Conservation (phyloP, 2,888 invertebrate genomes). For the Conistra vaccinii region DNA sequence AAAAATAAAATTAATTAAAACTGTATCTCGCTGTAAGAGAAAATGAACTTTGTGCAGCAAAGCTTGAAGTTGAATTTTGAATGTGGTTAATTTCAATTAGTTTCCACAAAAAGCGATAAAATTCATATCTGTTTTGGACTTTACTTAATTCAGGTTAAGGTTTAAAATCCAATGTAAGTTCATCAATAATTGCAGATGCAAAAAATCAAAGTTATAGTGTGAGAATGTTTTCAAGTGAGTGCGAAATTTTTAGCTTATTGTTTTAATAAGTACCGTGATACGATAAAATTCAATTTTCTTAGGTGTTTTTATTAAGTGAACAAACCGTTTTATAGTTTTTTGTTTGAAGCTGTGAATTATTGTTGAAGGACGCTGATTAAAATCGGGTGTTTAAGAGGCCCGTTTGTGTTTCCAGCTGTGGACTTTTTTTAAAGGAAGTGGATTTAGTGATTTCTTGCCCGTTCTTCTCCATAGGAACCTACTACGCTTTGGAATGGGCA, state of each 20-base stretch:
- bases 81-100: neutral
- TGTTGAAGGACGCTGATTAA: constrained; percentile 33
- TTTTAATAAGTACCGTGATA: constrained; percentile 43
- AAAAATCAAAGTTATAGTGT: constrained; percentile 45
- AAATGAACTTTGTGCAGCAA: neutral
- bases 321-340: constrained; percentile 11
- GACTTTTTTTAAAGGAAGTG: neutral
- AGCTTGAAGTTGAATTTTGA: neutral
- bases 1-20: constrained; percentile 53
- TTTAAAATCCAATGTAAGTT: constrained; percentile 22
- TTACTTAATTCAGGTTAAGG: neutral
- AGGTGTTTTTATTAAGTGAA: constrained; percentile 60
- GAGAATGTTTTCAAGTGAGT: constrained; percentile 61
- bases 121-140: constrained; percentile 14
- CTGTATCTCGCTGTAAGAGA: neutral
- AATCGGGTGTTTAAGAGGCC: constrained; percentile 27
- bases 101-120: constrained; percentile 1
- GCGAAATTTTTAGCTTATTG: constrained; percentile 58
- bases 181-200: constrained; percentile 5
- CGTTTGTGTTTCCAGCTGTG: constrained; percentile 10
- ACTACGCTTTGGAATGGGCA: too few species aligned
- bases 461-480: too few species aligned
- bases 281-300: constrained; percentile 50
- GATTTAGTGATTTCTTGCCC: neutral
- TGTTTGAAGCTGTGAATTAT: constrained; percentile 46